Evolutionary conservation across 2,888 invertebrate species (phyloP), one percentile per base, ranked within the genome.

Genomic region (Druceiella hillmani): DNA sequence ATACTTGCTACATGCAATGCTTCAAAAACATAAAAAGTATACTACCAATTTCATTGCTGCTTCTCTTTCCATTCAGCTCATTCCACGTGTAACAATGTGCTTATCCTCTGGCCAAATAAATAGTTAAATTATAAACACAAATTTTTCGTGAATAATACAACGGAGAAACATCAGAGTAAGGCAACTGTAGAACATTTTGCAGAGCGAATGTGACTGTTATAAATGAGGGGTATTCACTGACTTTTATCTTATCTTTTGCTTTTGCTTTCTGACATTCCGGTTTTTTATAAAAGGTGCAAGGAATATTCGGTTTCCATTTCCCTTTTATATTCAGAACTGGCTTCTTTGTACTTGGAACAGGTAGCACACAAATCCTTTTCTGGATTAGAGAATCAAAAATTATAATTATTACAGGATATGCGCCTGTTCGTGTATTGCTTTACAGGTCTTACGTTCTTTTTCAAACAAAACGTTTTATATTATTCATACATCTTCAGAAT

Each of bases 101-200:
- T 29, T 24, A 11, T 27, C 27, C 10, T 10, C 32, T n/a, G n/a
- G n/a, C n/a, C n/a, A n/a, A n/a, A n/a, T n/a, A n/a, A n/a, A n/a
- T n/a, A n/a, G n/a, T n/a, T n/a, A n/a, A n/a, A n/a, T 43, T 43
- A n/a, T 41, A 41, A 10, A 43, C 41, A 41, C 34, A 38, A 14
- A 38, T 38, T 35, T 32, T 41, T 27, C 41, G 14, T 29, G 35
- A 38, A 24, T 41, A 41, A 34, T 41, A 41, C 9, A 27, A 5
- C 10, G 22, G 41, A 43, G 16, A 38, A 37, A 37, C 34, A n/a
- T 10, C 15, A 11, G 33, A 41, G 30, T 15, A 38, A n/a, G 41
- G 33, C 9, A 27, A 10, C 10, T 7, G 27, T 5, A 27, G 27
- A 5, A 27, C 31, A 30, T 15, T 30, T 16, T 40, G 20, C 17